Percentiles rank a stretch among this genome's conserved stretches.
Evolutionary conservation across 2,113 vertebrate genomes (phyloP).

Genomic region (Uria aalge): DNA sequence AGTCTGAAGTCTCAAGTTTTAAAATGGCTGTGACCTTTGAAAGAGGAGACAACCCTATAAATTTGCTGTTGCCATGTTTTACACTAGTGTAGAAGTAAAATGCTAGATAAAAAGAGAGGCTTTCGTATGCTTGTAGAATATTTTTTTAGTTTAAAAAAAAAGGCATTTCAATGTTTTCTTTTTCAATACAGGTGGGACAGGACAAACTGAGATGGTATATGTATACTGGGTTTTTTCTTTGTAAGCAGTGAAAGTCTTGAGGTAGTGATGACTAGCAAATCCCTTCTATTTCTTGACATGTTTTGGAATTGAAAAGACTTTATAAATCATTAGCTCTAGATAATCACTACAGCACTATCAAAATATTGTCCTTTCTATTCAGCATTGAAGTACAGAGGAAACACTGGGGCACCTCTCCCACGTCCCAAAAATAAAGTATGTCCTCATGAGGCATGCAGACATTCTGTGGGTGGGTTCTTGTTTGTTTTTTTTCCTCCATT

Average conservation of each 20-base stretch:
- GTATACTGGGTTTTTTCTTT: background rate
- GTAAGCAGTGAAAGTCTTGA: background rate
- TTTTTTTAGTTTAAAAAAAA: background rate
- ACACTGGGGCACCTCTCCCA: background rate
- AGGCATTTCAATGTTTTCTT: background rate
- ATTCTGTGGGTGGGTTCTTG: background rate
- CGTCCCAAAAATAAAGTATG: background rate
- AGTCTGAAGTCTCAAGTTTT: constrained; percentile 30
- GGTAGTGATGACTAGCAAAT: background rate
- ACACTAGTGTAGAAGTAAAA: background rate
- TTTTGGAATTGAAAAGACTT: background rate
- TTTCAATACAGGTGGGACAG: background rate
- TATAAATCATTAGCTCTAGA: background rate
- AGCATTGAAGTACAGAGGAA: background rate
- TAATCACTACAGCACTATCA: background rate
- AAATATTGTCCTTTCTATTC: background rate
- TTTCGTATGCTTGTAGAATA: background rate
- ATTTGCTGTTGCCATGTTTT: constrained; percentile 15
- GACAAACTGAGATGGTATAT: background rate
- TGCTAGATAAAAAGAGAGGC: background rate
- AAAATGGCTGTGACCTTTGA: constrained; percentile 61
- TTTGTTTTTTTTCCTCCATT: background rate
- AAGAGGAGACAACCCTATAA: constrained; percentile 37
- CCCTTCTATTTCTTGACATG: background rate
- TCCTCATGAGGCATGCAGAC: background rate